Percentiles rank a stretch among this genome's conserved stretches.
Conservation (phyloP, 1,140 invertebrate species). For the Epicauta chinensis region DNA sequence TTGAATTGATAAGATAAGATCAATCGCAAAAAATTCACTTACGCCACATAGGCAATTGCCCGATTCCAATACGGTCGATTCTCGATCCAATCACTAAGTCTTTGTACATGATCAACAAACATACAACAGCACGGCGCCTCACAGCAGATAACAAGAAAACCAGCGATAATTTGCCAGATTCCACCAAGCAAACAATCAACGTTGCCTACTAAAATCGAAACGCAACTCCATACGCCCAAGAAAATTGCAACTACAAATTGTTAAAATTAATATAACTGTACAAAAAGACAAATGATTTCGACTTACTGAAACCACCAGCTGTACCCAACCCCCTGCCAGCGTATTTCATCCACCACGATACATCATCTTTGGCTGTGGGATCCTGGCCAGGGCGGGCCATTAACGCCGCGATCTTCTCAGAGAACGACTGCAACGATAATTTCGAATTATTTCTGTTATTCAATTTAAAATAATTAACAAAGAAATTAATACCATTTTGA, state of each 20-base stretch:
- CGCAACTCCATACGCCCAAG: slow-evolving; percentile 73
- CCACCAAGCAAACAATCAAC: slow-evolving; percentile 70
- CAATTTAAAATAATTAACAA: neutral
- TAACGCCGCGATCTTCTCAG: slow-evolving; percentile 67
- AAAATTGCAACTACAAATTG: slow-evolving; percentile 92
- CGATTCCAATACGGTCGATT: slow-evolving; percentile 83
- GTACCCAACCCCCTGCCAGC: slow-evolving; percentile 76
- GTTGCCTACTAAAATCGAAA: slow-evolving; percentile 60
- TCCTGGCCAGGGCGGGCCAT: slow-evolving; percentile 72
- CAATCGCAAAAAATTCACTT: slow-evolving; percentile 50
- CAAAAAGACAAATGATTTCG: no score
- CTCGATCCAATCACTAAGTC: slow-evolving; percentile 73
- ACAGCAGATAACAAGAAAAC: slow-evolving; percentile 76
- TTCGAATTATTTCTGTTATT: neutral
- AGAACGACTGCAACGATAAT: slow-evolving; percentile 63
- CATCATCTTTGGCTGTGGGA: slow-evolving; percentile 66
- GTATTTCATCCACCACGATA: slow-evolving; percentile 85
- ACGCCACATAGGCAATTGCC: slow-evolving; percentile 80
- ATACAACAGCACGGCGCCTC: slow-evolving; percentile 94
- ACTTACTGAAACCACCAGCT: slow-evolving; percentile 73
- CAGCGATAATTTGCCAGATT: slow-evolving; percentile 82
- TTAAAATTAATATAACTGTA: no score
- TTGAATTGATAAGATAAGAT: no score
- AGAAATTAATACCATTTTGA: slow-evolving; percentile 12
- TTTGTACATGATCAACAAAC: slow-evolving; percentile 88